A percentile compares a stretch with the other conserved stretches of the same genome.
Evolutionary conservation across 2,113 vertebrate species (phyloP).

Genomic region (Macaca fascicularis): T2T-MFA8v1.1 NC_088381.1:79211501-79212000

Average conservation of each 20-base stretch:
- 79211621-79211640: constrained; percentile 89
- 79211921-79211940: background rate
- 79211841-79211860: no score
- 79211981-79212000: accelerated
- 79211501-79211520: constrained; percentile 95
- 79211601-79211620: constrained; percentile 87
- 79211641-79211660: no score
- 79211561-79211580: constrained; percentile 94
- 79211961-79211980: background rate
- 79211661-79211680: accelerated
- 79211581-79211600: constrained; percentile 86
- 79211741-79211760: background rate
- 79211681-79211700: accelerated
- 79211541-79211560: constrained; percentile 93
- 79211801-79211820: background rate
- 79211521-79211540: constrained; percentile 97
- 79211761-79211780: background rate
- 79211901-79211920: background rate
- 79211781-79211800: accelerated
- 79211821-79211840: no score
- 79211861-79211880: accelerated
- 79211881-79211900: background rate
- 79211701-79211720: accelerated
- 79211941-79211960: background rate
- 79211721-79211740: background rate